Percentiles rank a stretch among this genome's conserved stretches.
Evolutionary conservation across 2,797 vertebrate species (phyloP).

Genomic region (Sebastes trivittatus): DNA sequence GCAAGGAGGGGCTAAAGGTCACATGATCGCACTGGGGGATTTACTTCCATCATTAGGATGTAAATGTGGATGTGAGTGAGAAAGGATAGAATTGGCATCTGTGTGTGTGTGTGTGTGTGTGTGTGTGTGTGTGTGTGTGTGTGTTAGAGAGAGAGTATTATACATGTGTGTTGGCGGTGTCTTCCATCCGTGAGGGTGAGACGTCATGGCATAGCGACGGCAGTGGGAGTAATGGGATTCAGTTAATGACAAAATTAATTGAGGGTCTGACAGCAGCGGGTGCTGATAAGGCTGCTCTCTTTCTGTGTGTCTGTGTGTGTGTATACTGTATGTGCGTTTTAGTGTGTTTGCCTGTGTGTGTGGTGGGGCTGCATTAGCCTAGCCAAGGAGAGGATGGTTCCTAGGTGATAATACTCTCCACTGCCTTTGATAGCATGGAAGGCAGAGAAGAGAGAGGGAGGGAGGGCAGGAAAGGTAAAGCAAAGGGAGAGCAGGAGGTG

Average conservation of each 20-base stretch:
- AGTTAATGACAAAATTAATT: conserved; percentile 75
- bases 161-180: conserved; percentile 10
- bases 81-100: conserved; percentile 29
- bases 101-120: background rate
- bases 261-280: conserved; percentile 54
- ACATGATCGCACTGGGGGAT: conserved; percentile 42
- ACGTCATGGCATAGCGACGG: conserved; percentile 29
- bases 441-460: background rate
- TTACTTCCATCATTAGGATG: conserved; percentile 66
- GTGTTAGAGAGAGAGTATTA: background rate
- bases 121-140: background rate
- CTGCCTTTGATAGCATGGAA: conserved; percentile 49
- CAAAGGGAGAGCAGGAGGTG: conserved; percentile 38
- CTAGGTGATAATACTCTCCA: conserved; percentile 59
- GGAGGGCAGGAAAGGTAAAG: conserved; percentile 23
- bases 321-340: background rate
- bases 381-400: conserved; percentile 36
- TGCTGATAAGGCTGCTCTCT: conserved; percentile 56
- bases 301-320: conserved; percentile 2
- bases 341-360: background rate
- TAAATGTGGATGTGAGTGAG: conserved; percentile 63
- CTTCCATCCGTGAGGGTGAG: conserved; percentile 28
- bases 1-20: conserved; percentile 52
- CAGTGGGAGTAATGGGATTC: conserved; percentile 65
- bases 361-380: conserved; percentile 24